phyloP scores from a whole-genome alignment of 2,113 vertebrate genomes.

The Amphiprion percula region DNA sequence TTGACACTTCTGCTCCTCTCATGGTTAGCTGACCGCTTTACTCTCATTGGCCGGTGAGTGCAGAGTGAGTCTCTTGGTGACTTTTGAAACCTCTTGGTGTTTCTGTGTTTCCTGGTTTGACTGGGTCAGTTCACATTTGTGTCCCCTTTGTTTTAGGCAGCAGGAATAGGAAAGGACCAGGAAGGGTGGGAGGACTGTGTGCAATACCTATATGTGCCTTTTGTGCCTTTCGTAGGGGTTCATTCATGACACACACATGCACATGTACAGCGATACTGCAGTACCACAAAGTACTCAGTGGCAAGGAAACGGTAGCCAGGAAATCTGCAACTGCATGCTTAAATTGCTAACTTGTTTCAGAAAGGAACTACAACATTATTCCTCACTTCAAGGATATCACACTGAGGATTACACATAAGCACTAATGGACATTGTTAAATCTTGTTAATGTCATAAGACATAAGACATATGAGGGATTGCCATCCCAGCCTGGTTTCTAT shows the following conservation, averaged over 20 bases:
- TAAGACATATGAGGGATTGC: constrained; percentile 38
- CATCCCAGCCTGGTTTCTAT: constrained; percentile 76
- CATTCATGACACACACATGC: constrained; percentile 68
- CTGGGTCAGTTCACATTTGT: constrained; percentile 87
- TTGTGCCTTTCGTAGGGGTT: constrained; percentile 39
- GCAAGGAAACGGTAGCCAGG: constrained; percentile 44
- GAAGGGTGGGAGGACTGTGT: constrained; percentile 53
- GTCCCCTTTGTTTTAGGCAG: constrained; percentile 68
- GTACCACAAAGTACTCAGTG: constrained; percentile 56
- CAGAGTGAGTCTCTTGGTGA: constrained; percentile 89
- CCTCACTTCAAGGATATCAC: constrained; percentile 30
- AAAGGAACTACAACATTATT: constrained; percentile 15
- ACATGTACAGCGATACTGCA: constrained; percentile 55
- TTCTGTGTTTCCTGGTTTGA: constrained; percentile 89
- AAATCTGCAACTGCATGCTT: constrained; percentile 69
- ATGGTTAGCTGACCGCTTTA: constrained; percentile 95
- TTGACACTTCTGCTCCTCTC: constrained; percentile 91
- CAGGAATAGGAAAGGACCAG: constrained; percentile 52
- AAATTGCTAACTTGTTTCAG: constrained; percentile 36
- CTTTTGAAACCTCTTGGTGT: constrained; percentile 84
- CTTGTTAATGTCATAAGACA: constrained; percentile 25
- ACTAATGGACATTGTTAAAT: constrained; percentile 26
- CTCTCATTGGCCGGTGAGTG: constrained; percentile 96
- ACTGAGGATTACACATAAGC: constrained; percentile 26
- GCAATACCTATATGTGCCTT: constrained; percentile 47